Evolutionary conservation across 1,140 invertebrate species (phyloP).

Genomic region (Platyura marginata): DNA sequence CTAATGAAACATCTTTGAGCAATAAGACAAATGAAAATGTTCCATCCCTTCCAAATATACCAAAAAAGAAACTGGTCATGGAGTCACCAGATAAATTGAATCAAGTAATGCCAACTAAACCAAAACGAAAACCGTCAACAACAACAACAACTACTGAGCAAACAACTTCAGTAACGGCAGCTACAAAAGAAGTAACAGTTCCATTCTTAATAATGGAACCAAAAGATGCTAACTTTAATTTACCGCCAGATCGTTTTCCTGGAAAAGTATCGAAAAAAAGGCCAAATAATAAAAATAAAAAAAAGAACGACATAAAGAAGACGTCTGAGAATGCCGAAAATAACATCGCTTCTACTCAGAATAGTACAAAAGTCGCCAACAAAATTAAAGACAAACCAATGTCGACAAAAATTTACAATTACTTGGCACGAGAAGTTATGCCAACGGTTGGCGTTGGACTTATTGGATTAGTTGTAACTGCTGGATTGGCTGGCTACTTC

Average conservation of each 20-base stretch:
- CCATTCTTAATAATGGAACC: constrained; percentile 25
- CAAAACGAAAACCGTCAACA: constrained; percentile 5
- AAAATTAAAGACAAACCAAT: constrained; percentile 34
- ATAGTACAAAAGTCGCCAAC: constrained; percentile 27
- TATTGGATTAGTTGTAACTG: constrained; percentile 46
- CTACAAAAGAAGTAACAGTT: constrained; percentile 9
- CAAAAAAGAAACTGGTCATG: no score
- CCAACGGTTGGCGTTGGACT: constrained; percentile 56
- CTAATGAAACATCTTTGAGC: no score
- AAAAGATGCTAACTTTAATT: constrained; percentile 34
- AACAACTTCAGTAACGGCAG: constrained; percentile 3
- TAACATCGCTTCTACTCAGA: constrained; percentile 31
- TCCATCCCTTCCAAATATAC: no score
- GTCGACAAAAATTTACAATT: constrained; percentile 56
- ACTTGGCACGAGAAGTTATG: constrained; percentile 57
- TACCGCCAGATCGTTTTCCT: constrained; percentile 28
- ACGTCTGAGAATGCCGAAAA: constrained; percentile 17
- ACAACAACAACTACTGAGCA: constrained; percentile 2
- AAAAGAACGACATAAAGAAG: constrained; percentile 27
- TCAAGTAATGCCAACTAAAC: no score
- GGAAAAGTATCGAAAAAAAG: constrained; percentile 28
- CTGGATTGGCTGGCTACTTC: constrained; percentile 54
- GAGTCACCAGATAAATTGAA: no score
- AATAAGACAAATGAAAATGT: no score
- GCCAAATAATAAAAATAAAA: constrained; percentile 22